Percentiles rank a stretch among this genome's conserved stretches.
Conservation (phyloP, 2,888 invertebrate genomes). For the Idaea dimidiata region DNA sequence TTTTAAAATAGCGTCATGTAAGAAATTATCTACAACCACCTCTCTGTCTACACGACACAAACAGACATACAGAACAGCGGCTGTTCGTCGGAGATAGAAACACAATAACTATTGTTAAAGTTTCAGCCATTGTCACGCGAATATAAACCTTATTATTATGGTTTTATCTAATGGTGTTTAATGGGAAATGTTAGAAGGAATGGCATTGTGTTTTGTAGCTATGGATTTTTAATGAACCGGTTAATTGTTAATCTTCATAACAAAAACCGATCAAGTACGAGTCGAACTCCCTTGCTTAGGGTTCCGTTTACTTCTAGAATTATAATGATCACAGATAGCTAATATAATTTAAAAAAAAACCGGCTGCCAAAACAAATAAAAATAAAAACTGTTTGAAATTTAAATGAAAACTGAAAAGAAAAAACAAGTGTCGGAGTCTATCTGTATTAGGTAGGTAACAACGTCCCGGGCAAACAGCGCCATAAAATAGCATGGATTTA, state of each 20-base stretch:
- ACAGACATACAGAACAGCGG: not conserved
- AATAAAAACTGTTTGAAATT: too few species aligned
- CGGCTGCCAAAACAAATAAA: too few species aligned
- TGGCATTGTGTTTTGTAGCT: not conserved
- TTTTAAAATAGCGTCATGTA: not conserved
- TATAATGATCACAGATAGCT: too few species aligned
- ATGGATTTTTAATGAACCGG: not conserved
- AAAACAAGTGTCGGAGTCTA: too few species aligned
- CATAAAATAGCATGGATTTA: too few species aligned
- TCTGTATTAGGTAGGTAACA: too few species aligned
- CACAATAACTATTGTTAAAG: not conserved
- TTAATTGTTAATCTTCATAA: not conserved
- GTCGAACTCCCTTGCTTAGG: too few species aligned
- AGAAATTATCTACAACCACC: not conserved
- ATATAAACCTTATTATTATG: not conserved
- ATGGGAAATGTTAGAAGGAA: not conserved
- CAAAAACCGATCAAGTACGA: too few species aligned
- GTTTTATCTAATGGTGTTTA: not conserved
- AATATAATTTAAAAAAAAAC: too few species aligned
- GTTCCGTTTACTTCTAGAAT: too few species aligned
- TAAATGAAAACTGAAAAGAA: too few species aligned
- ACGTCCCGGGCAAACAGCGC: too few species aligned
- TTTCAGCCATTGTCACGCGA: not conserved
- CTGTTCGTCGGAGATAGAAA: not conserved
- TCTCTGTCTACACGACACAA: not conserved